Base-by-base conservation (phyloP, 1,140 invertebrate species). In the Cotesia vestalis region DNA sequence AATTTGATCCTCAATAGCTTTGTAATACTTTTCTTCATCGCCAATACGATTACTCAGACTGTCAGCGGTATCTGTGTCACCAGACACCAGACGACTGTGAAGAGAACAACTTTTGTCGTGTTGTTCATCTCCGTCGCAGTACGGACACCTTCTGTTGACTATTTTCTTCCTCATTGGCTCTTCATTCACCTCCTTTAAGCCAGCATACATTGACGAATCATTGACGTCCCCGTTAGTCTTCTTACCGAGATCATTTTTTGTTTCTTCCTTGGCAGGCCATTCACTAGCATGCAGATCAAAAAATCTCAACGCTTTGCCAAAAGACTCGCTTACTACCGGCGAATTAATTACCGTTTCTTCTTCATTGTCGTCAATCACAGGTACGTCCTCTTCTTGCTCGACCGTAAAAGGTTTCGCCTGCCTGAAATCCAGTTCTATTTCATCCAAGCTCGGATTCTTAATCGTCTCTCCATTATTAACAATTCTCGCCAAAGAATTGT, bases 401-500 rank as follows among this genome's bases (percentile, higher is more conserved):
- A 78, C 71, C 1, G 20, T 77, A 69, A 4, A 64, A 34, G 81
- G 76, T 17, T 74, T 73, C 1, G 75, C 73, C 55, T 77, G 73
- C 53, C 74, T 78, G 51, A 86, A 86, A 51, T 85, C 77, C 2
- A 81, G 11, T 4, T 87, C 83, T 3, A 81, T 35, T 35, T 86
- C 77, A 38, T 82, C 79, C 0, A 75, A 62, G 0, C 77, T 80
- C 3, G 79, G 77, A 61, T 78, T 83, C 51, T 85, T 85, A 1
- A 81, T 61, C 5, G 84, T 62, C 1, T 9, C 36, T 0, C 83
- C 84, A 14, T 87, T 83, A 27, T 86, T 86, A 0, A 85, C 78
- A 46, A 87, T 82, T 72, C 84, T 82, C 0, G 81, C 76, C 2
- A 83, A 20, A 0, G 80, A 80, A 72, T 84, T 85, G 20, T 86